Evolutionary conservation across 2,113 vertebrate species (phyloP).

Genomic region (Gallinago undulata): DNA sequence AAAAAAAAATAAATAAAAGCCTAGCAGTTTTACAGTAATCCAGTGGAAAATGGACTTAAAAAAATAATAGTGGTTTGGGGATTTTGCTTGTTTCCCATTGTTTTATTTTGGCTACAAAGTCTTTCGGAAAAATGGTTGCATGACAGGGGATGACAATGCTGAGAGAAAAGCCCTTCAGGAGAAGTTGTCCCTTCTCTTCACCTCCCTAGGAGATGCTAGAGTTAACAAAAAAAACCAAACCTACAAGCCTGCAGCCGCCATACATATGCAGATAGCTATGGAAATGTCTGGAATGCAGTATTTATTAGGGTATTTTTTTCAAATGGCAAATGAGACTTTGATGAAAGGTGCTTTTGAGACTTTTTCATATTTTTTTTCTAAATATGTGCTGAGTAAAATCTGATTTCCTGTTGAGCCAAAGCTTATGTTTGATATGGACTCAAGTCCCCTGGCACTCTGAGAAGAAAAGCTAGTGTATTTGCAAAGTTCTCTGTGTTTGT

Average conservation of each 20-base stretch:
- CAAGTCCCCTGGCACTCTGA: background rate
- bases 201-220: background rate
- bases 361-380: background rate
- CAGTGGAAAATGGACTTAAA: background rate
- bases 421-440: background rate
- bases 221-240: background rate
- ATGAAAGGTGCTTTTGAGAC: background rate
- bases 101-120: background rate
- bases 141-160: background rate
- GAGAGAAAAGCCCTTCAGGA: background rate
- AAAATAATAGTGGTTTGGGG: background rate
- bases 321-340: background rate
- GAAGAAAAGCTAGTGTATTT: background rate
- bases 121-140: background rate
- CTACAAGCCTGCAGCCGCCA: background rate
- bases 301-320: background rate
- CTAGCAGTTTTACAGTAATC: background rate
- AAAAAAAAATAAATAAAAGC: background rate
- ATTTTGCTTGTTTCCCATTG: constrained; percentile 16
- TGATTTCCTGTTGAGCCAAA: background rate
- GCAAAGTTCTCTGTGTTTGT: background rate
- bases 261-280: background rate
- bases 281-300: background rate
- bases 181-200: background rate
- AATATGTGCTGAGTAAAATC: background rate